Percentiles rank a stretch among this genome's conserved stretches.
Evolutionary conservation across 1,140 invertebrate species (phyloP).

Genomic region (Ceratina japonica): DNA sequence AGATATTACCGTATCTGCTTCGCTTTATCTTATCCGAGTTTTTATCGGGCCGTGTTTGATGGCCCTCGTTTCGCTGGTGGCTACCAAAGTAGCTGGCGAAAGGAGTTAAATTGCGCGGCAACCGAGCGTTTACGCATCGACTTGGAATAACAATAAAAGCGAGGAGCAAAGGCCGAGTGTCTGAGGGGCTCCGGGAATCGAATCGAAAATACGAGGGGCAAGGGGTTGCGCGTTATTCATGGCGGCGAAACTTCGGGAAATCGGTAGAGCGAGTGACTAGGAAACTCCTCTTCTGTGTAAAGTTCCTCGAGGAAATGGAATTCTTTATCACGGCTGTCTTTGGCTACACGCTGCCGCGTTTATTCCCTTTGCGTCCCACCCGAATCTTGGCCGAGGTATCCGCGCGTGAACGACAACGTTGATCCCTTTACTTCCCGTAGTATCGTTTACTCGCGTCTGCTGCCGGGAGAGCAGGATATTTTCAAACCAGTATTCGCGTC

Average conservation of each 20-base stretch:
- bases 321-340: slow-evolving; percentile 11
- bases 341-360: background rate
- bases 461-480: too few species aligned
- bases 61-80: too few species aligned
- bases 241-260: background rate
- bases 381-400: background rate
- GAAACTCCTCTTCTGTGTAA: slow-evolving; percentile 11
- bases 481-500: too few species aligned
- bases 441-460: too few species aligned
- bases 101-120: background rate
- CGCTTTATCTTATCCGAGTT: background rate
- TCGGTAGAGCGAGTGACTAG: background rate
- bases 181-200: background rate
- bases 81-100: background rate
- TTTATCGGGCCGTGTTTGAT: background rate
- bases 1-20: background rate
- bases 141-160: background rate
- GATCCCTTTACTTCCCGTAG: background rate
- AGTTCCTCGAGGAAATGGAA: slow-evolving; percentile 32
- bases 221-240: slow-evolving; percentile 3
- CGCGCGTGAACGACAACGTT: background rate
- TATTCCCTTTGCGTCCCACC: background rate
- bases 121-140: background rate
- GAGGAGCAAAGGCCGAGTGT: too few species aligned
- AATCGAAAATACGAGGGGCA: background rate